Percentiles rank a stretch among this genome's conserved stretches.
Conservation (phyloP, 1,140 invertebrate species). For the Chymomyza costata region DNA sequence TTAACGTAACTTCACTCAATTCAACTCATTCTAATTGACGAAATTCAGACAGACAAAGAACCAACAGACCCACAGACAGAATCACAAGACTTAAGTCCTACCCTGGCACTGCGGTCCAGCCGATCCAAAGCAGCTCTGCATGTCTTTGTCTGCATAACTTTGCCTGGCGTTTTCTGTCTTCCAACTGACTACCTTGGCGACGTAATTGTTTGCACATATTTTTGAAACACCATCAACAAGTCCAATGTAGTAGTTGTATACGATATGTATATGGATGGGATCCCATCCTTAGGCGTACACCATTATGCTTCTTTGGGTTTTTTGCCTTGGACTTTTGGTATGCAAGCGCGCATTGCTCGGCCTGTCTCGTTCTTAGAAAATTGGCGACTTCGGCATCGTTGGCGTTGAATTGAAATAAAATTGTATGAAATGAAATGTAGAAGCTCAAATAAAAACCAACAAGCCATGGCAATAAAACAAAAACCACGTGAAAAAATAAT, state of each 20-base stretch:
- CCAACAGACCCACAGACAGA: conserved; percentile 15
- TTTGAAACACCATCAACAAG: conserved; percentile 66
- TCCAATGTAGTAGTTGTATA: too few relatives aligned
- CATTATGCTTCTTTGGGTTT: conserved; percentile 13
- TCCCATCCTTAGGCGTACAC: background rate
- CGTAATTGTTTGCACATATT: conserved; percentile 71
- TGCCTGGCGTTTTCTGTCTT: background rate
- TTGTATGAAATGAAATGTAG: conserved; percentile 52
- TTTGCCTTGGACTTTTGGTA: background rate
- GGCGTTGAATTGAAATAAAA: conserved; percentile 57
- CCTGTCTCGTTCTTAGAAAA: conserved; percentile 68
- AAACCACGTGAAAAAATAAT: background rate
- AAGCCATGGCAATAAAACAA: background rate
- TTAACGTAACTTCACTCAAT: too few relatives aligned
- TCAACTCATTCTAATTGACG: conserved; percentile 71
- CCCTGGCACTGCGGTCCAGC: background rate
- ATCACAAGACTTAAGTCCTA: conserved; percentile 8
- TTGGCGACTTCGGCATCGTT: conserved; percentile 56
- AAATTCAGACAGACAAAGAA: conserved; percentile 53
- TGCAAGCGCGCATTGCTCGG: background rate
- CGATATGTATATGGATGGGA: background rate
- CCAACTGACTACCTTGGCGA: too few relatives aligned
- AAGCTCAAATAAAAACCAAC: background rate
- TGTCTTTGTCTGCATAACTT: conserved; percentile 23
- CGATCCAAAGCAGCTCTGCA: conserved; percentile 5